These are phyloP conservation scores for Embidobia sp. DNA, from an alignment of 2,888 invertebrate genomes.

Conservation along the genomic window DNA sequence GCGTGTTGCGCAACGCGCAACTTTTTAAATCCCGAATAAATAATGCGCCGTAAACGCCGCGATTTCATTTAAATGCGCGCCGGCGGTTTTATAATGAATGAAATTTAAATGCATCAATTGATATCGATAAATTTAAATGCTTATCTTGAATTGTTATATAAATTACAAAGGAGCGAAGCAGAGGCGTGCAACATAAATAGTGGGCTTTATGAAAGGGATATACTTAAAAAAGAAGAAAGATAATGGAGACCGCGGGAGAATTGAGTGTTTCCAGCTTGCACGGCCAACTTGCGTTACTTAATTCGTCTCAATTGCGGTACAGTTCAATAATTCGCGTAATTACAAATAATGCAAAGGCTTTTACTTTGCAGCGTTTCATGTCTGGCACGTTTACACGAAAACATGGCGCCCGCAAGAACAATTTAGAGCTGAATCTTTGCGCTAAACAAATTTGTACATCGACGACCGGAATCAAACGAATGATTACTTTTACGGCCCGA, in stretches of 20 bases:
- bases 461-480: slow-evolving; percentile 63
- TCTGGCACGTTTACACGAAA: no score
- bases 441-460: no score
- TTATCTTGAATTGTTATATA: slow-evolving; percentile 46
- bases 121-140: slow-evolving; percentile 49
- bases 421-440: no score
- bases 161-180: slow-evolving; percentile 43
- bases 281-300: slow-evolving; percentile 74
- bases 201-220: slow-evolving; percentile 46
- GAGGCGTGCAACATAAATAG: slow-evolving; percentile 29
- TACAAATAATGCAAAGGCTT: slow-evolving; percentile 76
- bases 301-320: slow-evolving; percentile 80
- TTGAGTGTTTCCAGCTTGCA: slow-evolving; percentile 74
- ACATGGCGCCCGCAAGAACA: no score
- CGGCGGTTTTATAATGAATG: slow-evolving; percentile 26
- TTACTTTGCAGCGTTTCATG: slow-evolving; percentile 5
- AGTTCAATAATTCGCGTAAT: slow-evolving; percentile 81
- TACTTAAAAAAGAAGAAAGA: slow-evolving; percentile 22
- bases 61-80: slow-evolving; percentile 6
- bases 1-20: slow-evolving; percentile 2
- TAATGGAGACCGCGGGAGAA: slow-evolving; percentile 74
- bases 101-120: slow-evolving; percentile 30
- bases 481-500: slow-evolving; percentile 81
- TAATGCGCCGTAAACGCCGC: slow-evolving; percentile 5
- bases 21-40: slow-evolving; percentile 21